These are phyloP conservation scores for Gymnocheta viridis DNA, from an alignment of 2,888 invertebrate genomes.

Conservation along the genomic window DNA sequence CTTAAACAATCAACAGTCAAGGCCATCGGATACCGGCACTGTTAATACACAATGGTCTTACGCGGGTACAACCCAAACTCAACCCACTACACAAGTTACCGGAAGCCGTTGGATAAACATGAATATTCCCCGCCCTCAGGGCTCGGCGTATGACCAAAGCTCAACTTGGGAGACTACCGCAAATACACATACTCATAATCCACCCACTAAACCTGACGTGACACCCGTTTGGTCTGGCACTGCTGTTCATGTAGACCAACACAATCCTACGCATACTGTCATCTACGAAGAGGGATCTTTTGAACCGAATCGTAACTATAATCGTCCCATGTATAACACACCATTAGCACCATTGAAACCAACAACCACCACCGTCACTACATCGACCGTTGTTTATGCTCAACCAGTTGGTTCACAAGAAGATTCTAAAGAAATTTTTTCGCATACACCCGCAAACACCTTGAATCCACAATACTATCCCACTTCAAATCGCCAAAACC, in stretches of 20 bases:
- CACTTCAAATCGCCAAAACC: constrained; percentile 71
- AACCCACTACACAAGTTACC: constrained; percentile 37
- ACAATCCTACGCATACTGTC: constrained; percentile 73
- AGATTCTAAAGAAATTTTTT: constrained; percentile 72
- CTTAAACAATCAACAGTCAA: constrained; percentile 68
- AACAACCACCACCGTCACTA: constrained; percentile 40
- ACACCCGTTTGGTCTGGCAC: constrained; percentile 73
- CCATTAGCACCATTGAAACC: constrained; percentile 76
- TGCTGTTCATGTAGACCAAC: constrained; percentile 71
- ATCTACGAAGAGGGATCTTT: constrained; percentile 77
- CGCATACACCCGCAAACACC: constrained; percentile 52
- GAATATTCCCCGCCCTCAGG: constrained; percentile 78
- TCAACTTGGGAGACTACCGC: constrained; percentile 28
- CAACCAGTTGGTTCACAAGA: constrained; percentile 77
- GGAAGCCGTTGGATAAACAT: constrained; percentile 78
- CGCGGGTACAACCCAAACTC: constrained; percentile 65
- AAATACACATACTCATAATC: constrained; percentile 9
- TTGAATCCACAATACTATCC: constrained; percentile 33
- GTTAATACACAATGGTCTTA: constrained; percentile 59
- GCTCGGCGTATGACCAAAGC: constrained; percentile 21
- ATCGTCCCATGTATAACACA: constrained; percentile 71
- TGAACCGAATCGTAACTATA: constrained; percentile 79
- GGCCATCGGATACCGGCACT: constrained; percentile 45
- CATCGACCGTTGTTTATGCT: constrained; percentile 75
- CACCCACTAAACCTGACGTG: background rate